Conservation (phyloP, 2,797 vertebrate species). For the Corythornis leucogaster region DNA sequence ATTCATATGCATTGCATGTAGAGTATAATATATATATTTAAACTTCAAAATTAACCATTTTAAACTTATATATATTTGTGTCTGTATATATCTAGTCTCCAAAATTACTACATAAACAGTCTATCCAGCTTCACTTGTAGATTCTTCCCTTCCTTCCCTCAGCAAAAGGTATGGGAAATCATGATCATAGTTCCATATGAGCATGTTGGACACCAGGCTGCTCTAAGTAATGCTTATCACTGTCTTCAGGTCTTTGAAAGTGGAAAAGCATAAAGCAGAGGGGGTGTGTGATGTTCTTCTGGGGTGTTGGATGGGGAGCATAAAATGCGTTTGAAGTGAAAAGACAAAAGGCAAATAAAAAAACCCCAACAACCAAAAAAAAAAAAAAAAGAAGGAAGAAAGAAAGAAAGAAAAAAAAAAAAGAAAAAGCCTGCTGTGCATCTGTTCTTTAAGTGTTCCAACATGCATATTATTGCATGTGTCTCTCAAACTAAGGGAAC, state of each 20-base stretch:
- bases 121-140: not conserved
- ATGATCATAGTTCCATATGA: not conserved
- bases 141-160: not conserved
- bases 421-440: not conserved
- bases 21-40: not conserved
- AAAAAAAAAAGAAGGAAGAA: accelerated
- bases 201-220: not conserved
- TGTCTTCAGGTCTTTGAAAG: not conserved
- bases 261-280: not conserved
- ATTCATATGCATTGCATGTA: not conserved
- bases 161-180: not conserved
- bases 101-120: not conserved
- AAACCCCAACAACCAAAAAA: not conserved
- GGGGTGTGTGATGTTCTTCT: not conserved
- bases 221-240: not conserved
- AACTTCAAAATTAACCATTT: not conserved
- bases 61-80: not conserved
- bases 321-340: not conserved
- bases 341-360: not conserved
- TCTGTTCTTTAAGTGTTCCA: not conserved
- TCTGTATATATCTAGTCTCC: not conserved
- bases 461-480: accelerated
- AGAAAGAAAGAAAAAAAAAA: not conserved
- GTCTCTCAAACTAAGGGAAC: not conserved
- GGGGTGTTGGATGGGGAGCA: not conserved